Evolutionary conservation across 2,113 vertebrate genomes (phyloP).

Genomic region (Scomber scombrus): DNA sequence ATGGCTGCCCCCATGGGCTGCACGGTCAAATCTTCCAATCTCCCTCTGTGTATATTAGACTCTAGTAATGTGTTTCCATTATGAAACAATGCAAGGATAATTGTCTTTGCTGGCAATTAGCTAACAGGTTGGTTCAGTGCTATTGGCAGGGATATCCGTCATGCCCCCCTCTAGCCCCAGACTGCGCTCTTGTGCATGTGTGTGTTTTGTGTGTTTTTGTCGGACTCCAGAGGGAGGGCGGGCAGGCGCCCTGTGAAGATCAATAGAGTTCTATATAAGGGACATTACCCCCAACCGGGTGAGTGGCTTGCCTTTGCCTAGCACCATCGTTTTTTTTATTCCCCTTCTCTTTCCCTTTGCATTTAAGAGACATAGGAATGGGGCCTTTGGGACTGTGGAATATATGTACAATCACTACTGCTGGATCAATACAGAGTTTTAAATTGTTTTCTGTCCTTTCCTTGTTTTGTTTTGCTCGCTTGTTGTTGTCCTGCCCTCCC

Average conservation of each 20-base stretch:
- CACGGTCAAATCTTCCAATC: constrained; percentile 91
- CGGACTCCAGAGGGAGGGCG: constrained; percentile 79
- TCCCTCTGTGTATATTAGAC: constrained; percentile 96
- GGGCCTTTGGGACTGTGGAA: constrained; percentile 84
- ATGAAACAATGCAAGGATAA: constrained; percentile 97
- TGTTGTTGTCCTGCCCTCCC: constrained; percentile 24
- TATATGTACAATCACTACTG: constrained; percentile 89
- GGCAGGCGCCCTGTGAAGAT: constrained; percentile 88
- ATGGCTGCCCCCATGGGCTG: constrained; percentile 91
- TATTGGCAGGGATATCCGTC: constrained; percentile 97
- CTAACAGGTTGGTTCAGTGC: constrained; percentile 97
- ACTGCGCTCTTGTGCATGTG: constrained; percentile 84
- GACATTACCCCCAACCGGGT: constrained; percentile 93
- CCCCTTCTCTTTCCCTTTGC: constrained; percentile 88
- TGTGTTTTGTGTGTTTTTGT: constrained; percentile 67
- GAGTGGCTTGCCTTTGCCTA: constrained; percentile 90
- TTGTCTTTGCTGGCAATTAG: constrained; percentile 99
- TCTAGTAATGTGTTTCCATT: constrained; percentile 98
- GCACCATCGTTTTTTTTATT: constrained; percentile 89
- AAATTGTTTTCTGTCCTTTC: constrained; percentile 86
- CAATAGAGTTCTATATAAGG: constrained; percentile 97
- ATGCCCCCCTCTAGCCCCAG: constrained; percentile 85
- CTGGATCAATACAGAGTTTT: constrained; percentile 90
- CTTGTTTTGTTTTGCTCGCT: constrained; percentile 76
- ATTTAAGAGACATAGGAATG: constrained; percentile 87